Percentiles rank a stretch among this genome's conserved stretches.
phyloP scores from a whole-genome alignment of 2,888 invertebrate genomes.

The Fabriciana adippe region DNA sequence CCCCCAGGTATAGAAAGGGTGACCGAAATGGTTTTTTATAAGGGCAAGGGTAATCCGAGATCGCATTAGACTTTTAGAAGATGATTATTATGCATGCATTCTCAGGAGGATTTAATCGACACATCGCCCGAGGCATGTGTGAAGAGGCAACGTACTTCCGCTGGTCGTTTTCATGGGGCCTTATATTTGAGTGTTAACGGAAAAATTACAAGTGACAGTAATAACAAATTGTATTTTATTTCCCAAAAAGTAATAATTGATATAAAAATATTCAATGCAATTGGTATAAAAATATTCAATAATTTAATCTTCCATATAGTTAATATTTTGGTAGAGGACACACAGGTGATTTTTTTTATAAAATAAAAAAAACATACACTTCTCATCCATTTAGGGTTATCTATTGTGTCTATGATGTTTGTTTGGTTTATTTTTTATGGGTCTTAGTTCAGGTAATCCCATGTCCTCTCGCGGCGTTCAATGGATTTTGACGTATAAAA shows the following conservation, averaged over 20 bases:
- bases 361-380: constrained; percentile 41
- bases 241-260: background rate
- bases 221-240: background rate
- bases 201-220: constrained; percentile 38
- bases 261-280: no score
- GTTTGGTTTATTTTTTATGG: constrained; percentile 68
- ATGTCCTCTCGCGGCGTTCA: constrained; percentile 67
- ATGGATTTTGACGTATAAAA: constrained; percentile 77
- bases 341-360: constrained; percentile 21
- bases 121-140: constrained; percentile 66
- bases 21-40: constrained; percentile 65
- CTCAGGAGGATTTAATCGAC: constrained; percentile 76
- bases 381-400: constrained; percentile 59
- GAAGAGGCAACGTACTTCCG: constrained; percentile 60
- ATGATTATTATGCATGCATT: constrained; percentile 79
- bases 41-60: constrained; percentile 70
- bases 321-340: background rate
- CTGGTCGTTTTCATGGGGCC: constrained; percentile 54
- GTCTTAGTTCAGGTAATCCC: constrained; percentile 77
- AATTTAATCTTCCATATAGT: constrained; percentile 7
- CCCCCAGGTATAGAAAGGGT: constrained; percentile 77
- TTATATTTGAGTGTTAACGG: constrained; percentile 58
- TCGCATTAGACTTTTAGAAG: constrained; percentile 61
- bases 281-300: no score
- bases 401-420: constrained; percentile 61